A percentile compares a stretch with the other conserved stretches of the same genome.
Conservation (phyloP, 2,888 invertebrate genomes). For the Drosophila birchii region DNA sequence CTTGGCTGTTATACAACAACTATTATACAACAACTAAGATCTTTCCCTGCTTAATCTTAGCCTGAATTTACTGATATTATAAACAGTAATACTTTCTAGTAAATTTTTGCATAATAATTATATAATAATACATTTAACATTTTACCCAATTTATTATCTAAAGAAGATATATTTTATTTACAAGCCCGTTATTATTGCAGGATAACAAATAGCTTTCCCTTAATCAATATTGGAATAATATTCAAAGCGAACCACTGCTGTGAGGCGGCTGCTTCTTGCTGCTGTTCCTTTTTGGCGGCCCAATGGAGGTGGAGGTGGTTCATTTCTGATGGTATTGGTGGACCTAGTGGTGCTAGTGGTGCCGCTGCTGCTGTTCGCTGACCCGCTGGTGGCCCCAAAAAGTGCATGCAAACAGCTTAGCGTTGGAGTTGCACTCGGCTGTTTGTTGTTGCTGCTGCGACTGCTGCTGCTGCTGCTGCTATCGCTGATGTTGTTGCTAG, state of each 20-base stretch:
- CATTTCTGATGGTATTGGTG: slow-evolving; percentile 12
- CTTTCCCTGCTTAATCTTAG: accelerated
- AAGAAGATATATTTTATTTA: slow-evolving; percentile 6
- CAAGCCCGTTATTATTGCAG: neutral
- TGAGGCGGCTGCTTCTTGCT: slow-evolving; percentile 50
- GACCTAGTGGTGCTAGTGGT: slow-evolving; percentile 28
- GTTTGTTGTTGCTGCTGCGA: slow-evolving; percentile 27
- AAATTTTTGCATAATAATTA: neutral
- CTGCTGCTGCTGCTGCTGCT: slow-evolving; percentile 10
- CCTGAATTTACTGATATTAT: neutral
- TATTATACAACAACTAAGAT: neutral
- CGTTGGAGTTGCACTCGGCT: slow-evolving; percentile 56
- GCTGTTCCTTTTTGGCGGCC: slow-evolving; percentile 28
- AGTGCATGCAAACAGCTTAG: slow-evolving; percentile 69
- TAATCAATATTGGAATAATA: slow-evolving; percentile 1
- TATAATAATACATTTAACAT: neutral
- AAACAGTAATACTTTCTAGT: no score
- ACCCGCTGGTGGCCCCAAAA: slow-evolving; percentile 82
- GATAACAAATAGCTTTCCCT: slow-evolving; percentile 9
- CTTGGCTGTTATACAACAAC: neutral
- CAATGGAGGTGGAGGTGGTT: slow-evolving; percentile 17
- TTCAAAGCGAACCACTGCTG: slow-evolving; percentile 22
- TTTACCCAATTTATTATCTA: neutral
- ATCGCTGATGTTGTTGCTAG: slow-evolving; percentile 28
- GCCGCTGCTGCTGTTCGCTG: slow-evolving; percentile 62